Evolutionary conservation across 2,113 vertebrate species (phyloP), one percentile per base, ranked within the genome.

Genomic region (Naja naja): DNA sequence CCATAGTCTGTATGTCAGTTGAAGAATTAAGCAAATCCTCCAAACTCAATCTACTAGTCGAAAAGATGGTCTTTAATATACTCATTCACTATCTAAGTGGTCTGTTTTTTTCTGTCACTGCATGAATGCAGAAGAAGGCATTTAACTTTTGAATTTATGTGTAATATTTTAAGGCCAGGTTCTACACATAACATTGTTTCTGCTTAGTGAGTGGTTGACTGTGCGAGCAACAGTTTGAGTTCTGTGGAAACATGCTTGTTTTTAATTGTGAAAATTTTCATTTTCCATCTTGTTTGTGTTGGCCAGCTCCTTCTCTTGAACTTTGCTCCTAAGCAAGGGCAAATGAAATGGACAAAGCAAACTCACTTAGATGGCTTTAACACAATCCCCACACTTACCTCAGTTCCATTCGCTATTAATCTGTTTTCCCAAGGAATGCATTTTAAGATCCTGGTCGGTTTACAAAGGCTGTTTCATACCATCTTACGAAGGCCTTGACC

Each of bases 361-460:
- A 94, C 97, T 93, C 94, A 87, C 96, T 95, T 94, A 96, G 94
- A 30, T 88, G 95, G 56, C 87, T 95, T 93, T 93, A 95, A 49
- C n/a, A 93, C 90, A 95, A 91, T 91, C 96, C 94, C 94, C 95
- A 94, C 95, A 34, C 91, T 20, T 94, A 86, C 53, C 94, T 93
- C 93, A 95, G 96, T 97, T 96, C 74, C 96, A 95, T 97, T 96
- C 96, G 95, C 95, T 95, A 96, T 94, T 96, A 95, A 96, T 96
- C 95, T 95, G 94, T 96, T 96, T 95, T 96, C 96, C 95, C 95
- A 95, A 94, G 94, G 94, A 96, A 93, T 96, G 95, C 96, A 34
- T 34, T 20, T 89, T n/a, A 64, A 64, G 52, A 25, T 69, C 27
- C 8, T 54, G 47, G 4, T 8, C 7, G 43, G 58, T 18, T 88